phyloP scores from a whole-genome alignment of 92 coral and sea anemone species.

The Blastomussa wellsi region DNA sequence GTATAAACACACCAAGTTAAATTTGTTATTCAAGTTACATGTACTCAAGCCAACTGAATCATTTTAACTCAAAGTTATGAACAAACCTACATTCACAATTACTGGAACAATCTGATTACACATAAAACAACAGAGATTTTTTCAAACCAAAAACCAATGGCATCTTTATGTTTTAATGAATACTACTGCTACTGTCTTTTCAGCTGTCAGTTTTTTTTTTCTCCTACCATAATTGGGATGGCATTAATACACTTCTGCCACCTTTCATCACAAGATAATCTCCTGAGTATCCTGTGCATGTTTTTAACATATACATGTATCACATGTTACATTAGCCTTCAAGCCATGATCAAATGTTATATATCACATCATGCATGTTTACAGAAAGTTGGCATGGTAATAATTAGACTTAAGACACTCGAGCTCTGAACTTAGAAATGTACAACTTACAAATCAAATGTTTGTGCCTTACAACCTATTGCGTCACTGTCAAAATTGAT shows the following conservation, averaged over 20 bases:
- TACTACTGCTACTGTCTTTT: background rate
- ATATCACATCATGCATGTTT: background rate
- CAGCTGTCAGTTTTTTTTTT: too few relatives aligned
- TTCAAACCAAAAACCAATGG: background rate
- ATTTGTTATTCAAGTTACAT: too few relatives aligned
- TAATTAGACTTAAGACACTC: background rate
- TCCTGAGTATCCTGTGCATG: background rate
- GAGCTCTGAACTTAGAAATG: background rate
- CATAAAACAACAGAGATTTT: background rate
- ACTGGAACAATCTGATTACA: background rate
- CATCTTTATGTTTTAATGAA: background rate
- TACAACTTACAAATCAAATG: background rate
- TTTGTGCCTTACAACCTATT: background rate
- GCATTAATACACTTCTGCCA: background rate
- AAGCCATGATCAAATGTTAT: background rate
- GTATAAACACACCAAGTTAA: too few relatives aligned
- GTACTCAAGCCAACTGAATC: too few relatives aligned
- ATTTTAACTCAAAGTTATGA: too few relatives aligned
- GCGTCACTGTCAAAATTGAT: background rate
- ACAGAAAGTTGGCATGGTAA: background rate
- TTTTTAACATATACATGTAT: background rate
- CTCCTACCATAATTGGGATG: background rate
- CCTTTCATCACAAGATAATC: background rate
- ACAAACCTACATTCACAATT: too few relatives aligned
- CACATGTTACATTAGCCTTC: background rate